These are phyloP conservation scores for Falco rusticolus DNA, from an alignment of 2,797 vertebrate genomes.

Conservation along the genomic window DNA sequence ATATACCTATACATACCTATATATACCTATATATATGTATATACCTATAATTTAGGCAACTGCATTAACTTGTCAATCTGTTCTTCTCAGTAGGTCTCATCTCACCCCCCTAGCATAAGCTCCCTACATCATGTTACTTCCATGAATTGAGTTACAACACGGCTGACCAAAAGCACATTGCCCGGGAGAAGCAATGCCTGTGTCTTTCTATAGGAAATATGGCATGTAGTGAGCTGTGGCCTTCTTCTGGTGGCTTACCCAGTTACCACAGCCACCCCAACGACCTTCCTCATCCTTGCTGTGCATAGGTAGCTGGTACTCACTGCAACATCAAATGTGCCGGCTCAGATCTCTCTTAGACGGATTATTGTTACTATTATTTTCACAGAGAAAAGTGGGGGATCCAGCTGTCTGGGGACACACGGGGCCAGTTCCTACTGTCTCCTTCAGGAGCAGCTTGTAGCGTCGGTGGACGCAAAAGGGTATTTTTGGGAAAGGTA, in stretches of 20 bases:
- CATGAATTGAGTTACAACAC: background rate
- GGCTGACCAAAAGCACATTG: background rate
- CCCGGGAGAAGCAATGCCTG: background rate
- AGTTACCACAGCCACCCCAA: background rate
- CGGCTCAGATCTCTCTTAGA: background rate
- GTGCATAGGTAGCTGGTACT: background rate
- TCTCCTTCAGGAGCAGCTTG: background rate
- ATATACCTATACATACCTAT: too few species aligned
- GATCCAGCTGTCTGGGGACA: background rate
- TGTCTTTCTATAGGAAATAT: fast-evolving
- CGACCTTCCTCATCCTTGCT: background rate
- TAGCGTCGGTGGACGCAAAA: background rate
- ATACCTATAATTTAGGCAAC: background rate
- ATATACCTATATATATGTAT: too few species aligned
- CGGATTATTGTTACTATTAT: background rate
- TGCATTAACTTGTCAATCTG: background rate
- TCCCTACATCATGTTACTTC: background rate
- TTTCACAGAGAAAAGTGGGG: background rate
- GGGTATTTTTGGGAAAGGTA: background rate
- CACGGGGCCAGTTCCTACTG: background rate
- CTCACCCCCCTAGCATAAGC: background rate
- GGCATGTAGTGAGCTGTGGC: background rate
- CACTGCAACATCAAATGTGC: background rate
- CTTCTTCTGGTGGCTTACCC: background rate
- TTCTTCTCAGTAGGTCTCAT: background rate